Conservation (phyloP, 2,797 vertebrate species). For the Eurystomus glaucurus region DNA sequence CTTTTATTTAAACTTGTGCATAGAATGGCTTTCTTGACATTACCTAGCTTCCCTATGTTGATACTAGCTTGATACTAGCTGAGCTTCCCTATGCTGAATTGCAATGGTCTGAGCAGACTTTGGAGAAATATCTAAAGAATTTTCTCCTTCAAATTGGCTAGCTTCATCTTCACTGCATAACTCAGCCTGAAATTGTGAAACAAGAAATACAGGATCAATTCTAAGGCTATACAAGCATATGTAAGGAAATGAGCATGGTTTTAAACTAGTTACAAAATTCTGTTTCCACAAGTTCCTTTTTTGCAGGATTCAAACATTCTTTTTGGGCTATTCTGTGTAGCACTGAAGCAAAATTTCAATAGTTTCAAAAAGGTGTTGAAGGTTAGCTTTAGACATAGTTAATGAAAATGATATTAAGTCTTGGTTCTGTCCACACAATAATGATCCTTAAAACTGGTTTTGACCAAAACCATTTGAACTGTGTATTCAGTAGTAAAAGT, state of each 20-base stretch:
- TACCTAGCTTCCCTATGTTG: neutral
- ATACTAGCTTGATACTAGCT: neutral
- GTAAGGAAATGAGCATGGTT: neutral
- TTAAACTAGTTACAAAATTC: neutral
- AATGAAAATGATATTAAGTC: neutral
- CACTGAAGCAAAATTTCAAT: neutral
- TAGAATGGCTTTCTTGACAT: neutral
- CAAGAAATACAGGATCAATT: neutral
- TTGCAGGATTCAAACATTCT: neutral
- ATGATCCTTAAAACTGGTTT: neutral
- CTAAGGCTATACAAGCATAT: neutral
- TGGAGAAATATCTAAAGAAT: neutral
- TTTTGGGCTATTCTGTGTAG: neutral
- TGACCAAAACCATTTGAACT: neutral
- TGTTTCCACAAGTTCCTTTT: neutral
- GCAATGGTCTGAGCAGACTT: neutral
- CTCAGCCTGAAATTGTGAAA: conserved; percentile 29
- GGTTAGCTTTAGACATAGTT: neutral
- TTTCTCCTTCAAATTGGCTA: conserved; percentile 16
- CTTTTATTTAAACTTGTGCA: neutral
- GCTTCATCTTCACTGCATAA: neutral
- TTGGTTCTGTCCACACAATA: neutral
- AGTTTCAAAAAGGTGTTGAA: neutral
- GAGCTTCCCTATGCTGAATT: neutral
- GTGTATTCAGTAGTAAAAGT: neutral